Evolutionary conservation across 2,113 vertebrate genomes (phyloP), one percentile per base, ranked within the genome.

Genomic region (Podilymbus podiceps): DNA sequence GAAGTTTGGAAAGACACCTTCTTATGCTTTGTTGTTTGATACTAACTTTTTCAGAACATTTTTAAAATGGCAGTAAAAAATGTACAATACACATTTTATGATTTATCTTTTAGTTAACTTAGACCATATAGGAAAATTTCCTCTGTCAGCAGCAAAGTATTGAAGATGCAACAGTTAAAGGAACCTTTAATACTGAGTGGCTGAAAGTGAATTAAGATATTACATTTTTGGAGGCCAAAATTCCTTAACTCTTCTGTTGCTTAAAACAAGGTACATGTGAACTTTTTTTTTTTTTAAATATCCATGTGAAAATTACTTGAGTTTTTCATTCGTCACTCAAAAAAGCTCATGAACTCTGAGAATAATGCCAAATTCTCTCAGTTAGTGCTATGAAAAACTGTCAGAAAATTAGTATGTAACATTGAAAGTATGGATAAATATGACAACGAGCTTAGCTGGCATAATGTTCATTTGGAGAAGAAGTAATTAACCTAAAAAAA

Each of bases 21-120:
- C 40, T 72, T 17, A 16, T 1, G 16, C 9, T 69, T 44, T 55
- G 28, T 8, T 77, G n/a, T 60, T 80, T 0, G 0, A 3, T 19
- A 38, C 1, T 76, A 49, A 50, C 21, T 47, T 82, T n/a, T 92
- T 69, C 38, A 59, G 35, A 52, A 7, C 17, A 5, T 13, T 6
- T 12, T 60, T 71, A 47, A 89, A 84, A 47, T 47, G 0, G 33
- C 27, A 63, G 5, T 53, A n/a, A 73, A 66, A 44, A 46, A 67
- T 2, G 7, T 12, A 2, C 8, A 55, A 42, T 47, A 33, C 5
- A 64, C 13, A 23, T 33, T 59, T 21, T 42, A 25, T 58, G 38
- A 68, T 27, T 82, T 66, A 19, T 30, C 8, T 35, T 73, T 75
- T 4, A 18, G 10, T 19, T 47, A 62, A 5, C 24, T 42, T 58